Evolutionary conservation across 2,888 invertebrate genomes (phyloP), one percentile per base, ranked within the genome.

Genomic region (Acronicta alni): DNA sequence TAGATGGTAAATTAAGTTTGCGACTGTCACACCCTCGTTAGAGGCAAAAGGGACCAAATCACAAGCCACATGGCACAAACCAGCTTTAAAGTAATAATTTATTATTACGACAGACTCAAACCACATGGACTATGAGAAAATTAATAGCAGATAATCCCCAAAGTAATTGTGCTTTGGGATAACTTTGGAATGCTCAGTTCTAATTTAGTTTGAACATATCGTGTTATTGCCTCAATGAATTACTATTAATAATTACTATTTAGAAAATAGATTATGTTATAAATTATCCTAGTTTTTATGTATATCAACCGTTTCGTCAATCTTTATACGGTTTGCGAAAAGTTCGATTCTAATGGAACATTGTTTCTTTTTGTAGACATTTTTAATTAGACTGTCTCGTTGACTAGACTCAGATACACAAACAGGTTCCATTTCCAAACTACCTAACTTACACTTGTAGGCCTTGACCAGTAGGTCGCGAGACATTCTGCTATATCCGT

Each of bases 11-110:
- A 87, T 85, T 81, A 86, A 86, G 84, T 88, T 87, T 81, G 81
- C 76, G 67, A 81, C 64, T 87, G 87, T 87, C 88, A 81, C 84
- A 87, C 87, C 89, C 87, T 89, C 81, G 86, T 88, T 85, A 83
- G 57, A 44, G 60, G 61, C 55, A 61, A 55, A 68, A 57, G 75
- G 73, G 72, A 68, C 69, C 70, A 72, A 80, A 81, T 80, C 82
- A 79, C 69, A 67, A 67, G 57, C 82, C 85, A 85, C 82, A 83
- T 82, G 85, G 77, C 80, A 71, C 75, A 61, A 64, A 61, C 62
- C 72, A 59, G 77, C 73, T 83, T 80, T 80, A 80, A 83, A 81
- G 71, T 77, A 72, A 82, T 84, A 83, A 85, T 84, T 86, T 83
- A 86, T 84, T 80, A 77, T 79, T 71, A 73, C 74, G 77, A 69